Percentiles rank a stretch among this genome's conserved stretches.
These are phyloP conservation scores for Ichneumoninae sp. DNA, from an alignment of 2,888 invertebrate genomes.

Conservation along the genomic window DNA sequence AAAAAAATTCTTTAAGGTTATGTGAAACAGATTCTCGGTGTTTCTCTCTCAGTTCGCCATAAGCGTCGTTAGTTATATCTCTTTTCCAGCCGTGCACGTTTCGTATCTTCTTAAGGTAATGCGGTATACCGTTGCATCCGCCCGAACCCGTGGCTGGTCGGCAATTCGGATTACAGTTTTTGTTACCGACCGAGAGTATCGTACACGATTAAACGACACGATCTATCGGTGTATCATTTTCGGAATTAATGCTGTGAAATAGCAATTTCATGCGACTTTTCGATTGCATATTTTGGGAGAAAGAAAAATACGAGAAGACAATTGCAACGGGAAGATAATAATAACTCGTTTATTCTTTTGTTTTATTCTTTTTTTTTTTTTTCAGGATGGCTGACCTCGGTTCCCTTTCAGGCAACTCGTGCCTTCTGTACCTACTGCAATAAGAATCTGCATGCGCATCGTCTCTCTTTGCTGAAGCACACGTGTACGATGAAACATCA, in stretches of 20 bases:
- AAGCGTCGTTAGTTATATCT: not conserved
- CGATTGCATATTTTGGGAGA: not conserved
- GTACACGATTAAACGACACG: not conserved
- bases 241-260: not conserved
- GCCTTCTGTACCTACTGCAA: constrained; percentile 87
- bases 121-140: not conserved
- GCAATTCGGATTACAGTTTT: constrained; percentile 9
- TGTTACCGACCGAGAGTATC: not conserved
- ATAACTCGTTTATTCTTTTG: not conserved
- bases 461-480: constrained; percentile 86
- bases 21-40: not conserved
- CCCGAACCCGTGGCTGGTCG: not conserved
- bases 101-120: not conserved
- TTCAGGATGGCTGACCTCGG: constrained; percentile 86
- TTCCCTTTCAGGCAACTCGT: constrained; percentile 85
- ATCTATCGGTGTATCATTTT: constrained; percentile 3
- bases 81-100: not conserved
- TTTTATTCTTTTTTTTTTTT: constrained; percentile 57
- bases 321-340: not conserved
- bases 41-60: not conserved
- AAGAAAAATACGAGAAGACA: not conserved
- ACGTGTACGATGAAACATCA: constrained; percentile 87
- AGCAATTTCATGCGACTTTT: not conserved
- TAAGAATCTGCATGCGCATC: constrained; percentile 87
- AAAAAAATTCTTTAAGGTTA: not conserved